phyloP scores from a whole-genome alignment of 2,797 vertebrate species.

The Gobio occitaniae region DNA sequence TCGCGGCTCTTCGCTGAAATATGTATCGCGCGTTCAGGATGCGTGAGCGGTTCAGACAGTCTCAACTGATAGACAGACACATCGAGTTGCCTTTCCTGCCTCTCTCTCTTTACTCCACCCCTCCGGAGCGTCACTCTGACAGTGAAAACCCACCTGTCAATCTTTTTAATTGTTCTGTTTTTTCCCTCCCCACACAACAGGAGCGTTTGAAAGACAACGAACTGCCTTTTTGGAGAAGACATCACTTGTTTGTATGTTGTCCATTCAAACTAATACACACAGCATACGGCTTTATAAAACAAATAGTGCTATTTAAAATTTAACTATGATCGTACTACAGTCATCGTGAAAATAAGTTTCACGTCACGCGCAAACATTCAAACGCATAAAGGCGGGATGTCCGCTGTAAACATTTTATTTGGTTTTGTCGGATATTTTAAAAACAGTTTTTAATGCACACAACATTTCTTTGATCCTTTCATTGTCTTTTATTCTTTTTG shows the following conservation, averaged over 20 bases:
- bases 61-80: constrained; percentile 99
- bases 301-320: background rate
- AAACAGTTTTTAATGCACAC: background rate
- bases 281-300: background rate
- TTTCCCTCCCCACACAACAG: constrained; percentile 62
- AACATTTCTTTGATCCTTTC: background rate
- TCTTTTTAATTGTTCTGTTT: constrained; percentile 96
- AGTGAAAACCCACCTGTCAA: constrained; percentile 99
- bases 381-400: constrained; percentile 7
- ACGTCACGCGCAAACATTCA: constrained; percentile 32
- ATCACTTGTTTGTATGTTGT: constrained; percentile 38
- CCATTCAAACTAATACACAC: background rate
- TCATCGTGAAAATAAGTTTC: constrained; percentile 29
- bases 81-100: constrained; percentile 97
- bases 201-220: constrained; percentile 46
- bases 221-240: constrained; percentile 41
- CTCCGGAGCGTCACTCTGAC: constrained; percentile 99
- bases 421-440: background rate
- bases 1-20: constrained; percentile 85
- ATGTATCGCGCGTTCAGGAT: constrained; percentile 90
- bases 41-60: constrained; percentile 93
- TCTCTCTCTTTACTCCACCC: constrained; percentile 95
- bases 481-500: background rate
- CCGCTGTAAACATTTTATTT: constrained; percentile 4
- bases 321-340: background rate